Evolutionary conservation across 2,888 invertebrate genomes (phyloP).

Genomic region (Monopis laevigella): DNA sequence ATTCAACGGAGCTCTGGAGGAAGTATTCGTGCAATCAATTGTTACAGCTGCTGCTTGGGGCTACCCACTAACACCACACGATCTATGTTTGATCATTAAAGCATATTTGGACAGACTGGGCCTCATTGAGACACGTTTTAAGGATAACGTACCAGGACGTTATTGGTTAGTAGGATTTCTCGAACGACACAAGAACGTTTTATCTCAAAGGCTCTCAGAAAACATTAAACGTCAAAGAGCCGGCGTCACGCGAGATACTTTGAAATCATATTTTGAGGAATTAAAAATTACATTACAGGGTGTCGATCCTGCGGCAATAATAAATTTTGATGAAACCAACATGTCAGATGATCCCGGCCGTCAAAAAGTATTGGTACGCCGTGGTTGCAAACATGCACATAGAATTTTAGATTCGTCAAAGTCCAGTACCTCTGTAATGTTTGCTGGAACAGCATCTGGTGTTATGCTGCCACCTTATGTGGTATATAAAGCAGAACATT

Average conservation of each 20-base stretch:
- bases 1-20: not conserved
- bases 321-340: conserved; percentile 10
- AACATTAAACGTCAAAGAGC: conserved; percentile 16
- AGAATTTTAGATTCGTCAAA: conserved; percentile 14
- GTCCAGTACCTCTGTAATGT: conserved; percentile 14
- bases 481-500: conserved; percentile 13
- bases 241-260: conserved; percentile 11
- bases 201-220: not conserved
- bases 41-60: not conserved
- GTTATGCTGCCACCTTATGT: conserved; percentile 15
- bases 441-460: conserved; percentile 15
- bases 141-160: conserved; percentile 1
- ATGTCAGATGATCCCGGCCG: conserved; percentile 8
- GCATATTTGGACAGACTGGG: conserved; percentile 4
- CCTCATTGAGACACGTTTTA: not conserved
- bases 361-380: conserved; percentile 1
- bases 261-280: conserved; percentile 8
- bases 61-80: not conserved
- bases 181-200: not conserved
- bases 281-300: not conserved
- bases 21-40: not conserved
- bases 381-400: conserved; percentile 10
- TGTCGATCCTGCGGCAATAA: not conserved
- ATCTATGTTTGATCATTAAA: not conserved
- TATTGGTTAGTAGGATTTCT: conserved; percentile 2